These are phyloP conservation scores for Lerema accius DNA, from an alignment of 1,140 invertebrate genomes.

Conservation along the genomic window DNA sequence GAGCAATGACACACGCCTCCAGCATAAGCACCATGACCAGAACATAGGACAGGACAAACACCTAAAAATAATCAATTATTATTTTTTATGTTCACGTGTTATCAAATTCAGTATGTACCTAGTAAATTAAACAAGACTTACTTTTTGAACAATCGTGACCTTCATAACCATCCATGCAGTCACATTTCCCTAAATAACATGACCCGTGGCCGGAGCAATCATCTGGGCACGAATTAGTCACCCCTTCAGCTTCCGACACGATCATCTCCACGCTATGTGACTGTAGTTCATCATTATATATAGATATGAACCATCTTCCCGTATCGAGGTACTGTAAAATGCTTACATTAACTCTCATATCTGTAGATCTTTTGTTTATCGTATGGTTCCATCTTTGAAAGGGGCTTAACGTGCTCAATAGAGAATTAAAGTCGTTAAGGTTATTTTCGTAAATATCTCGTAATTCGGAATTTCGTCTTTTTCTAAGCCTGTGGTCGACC, in stretches of 20 bases:
- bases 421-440: slow-evolving; percentile 65
- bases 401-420: slow-evolving; percentile 80
- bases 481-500: slow-evolving; percentile 88
- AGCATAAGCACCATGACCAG: slow-evolving; percentile 97
- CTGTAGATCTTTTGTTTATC: slow-evolving; percentile 83
- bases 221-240: slow-evolving; percentile 95
- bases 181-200: slow-evolving; percentile 96
- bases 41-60: slow-evolving; percentile 98
- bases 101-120: neutral
- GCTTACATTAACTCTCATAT: slow-evolving; percentile 92
- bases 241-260: slow-evolving; percentile 92
- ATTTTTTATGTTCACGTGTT: neutral
- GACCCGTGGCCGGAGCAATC: slow-evolving; percentile 97
- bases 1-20: slow-evolving; percentile 98
- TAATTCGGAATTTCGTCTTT: slow-evolving; percentile 72
- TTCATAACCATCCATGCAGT: slow-evolving; percentile 97
- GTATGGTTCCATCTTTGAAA: slow-evolving; percentile 84
- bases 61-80: slow-evolving; percentile 81
- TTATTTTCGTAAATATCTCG: slow-evolving; percentile 59
- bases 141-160: slow-evolving; percentile 96
- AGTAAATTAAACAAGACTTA: slow-evolving; percentile 80
- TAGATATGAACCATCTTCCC: slow-evolving; percentile 96
- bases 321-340: slow-evolving; percentile 94
- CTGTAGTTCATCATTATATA: slow-evolving; percentile 97
- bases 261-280: slow-evolving; percentile 91